Percentiles rank a stretch among this genome's conserved stretches.
phyloP scores from a whole-genome alignment of 2,113 vertebrate genomes.

The Phaetusa simplex region DNA sequence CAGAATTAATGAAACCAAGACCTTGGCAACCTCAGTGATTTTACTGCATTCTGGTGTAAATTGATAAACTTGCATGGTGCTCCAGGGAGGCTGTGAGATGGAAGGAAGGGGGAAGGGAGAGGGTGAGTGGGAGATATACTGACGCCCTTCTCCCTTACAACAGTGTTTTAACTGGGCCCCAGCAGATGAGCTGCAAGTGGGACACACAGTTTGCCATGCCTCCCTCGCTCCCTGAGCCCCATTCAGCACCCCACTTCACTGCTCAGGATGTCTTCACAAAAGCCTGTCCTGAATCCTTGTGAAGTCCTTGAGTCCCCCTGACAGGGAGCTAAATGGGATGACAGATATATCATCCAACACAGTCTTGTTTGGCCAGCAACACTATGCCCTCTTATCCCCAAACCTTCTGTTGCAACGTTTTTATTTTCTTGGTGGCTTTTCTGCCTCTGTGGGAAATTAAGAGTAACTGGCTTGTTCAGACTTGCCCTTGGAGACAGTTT shows the following conservation, averaged over 20 bases:
- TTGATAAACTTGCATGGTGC: not conserved
- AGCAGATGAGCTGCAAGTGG: not conserved
- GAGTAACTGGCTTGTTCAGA: not conserved
- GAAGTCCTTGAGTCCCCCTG: not conserved
- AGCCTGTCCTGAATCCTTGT: not conserved
- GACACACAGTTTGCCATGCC: not conserved
- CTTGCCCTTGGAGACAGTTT: not conserved
- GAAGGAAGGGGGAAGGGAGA: not conserved
- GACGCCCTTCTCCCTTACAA: not conserved
- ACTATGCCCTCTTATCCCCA: not conserved
- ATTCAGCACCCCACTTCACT: not conserved
- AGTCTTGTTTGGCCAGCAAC: not conserved
- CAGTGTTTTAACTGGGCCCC: not conserved
- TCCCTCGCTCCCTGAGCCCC: not conserved
- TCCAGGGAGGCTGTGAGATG: not conserved
- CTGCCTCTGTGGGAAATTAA: not conserved
- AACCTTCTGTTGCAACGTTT: not conserved
- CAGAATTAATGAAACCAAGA: conserved; percentile 17
- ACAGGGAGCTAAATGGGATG: not conserved
- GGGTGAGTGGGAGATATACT: not conserved
- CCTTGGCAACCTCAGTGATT: not conserved
- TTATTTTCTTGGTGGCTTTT: not conserved
- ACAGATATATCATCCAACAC: not conserved
- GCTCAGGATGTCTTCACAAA: not conserved
- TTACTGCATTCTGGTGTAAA: not conserved